Conservation (phyloP, 2,888 invertebrate genomes). For the Siphlonurus alternatus region DNA sequence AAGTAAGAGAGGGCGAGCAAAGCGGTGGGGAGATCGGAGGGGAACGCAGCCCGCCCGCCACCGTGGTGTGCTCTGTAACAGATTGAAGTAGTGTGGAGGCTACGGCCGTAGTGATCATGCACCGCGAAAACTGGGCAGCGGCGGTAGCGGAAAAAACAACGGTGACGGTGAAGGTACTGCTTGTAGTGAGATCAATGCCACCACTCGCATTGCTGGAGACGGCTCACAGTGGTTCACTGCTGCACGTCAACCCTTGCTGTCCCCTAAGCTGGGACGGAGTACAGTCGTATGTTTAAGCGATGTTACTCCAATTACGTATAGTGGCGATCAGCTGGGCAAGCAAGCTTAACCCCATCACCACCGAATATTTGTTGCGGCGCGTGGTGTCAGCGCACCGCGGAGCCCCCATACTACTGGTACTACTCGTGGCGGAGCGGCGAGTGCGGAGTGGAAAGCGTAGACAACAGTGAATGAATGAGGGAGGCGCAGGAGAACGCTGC, state of each 20-base stretch:
- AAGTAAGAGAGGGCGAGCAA: not conserved
- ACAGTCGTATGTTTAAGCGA: not conserved
- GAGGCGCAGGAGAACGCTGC: not conserved
- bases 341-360: not conserved
- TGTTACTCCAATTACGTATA: not conserved
- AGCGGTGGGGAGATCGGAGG: not conserved
- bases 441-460: not conserved
- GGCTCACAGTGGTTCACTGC: not conserved
- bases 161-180: not conserved
- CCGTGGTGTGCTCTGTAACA: not conserved
- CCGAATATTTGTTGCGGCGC: not conserved
- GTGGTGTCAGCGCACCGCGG: not conserved
- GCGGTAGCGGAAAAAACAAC: too few relatives aligned
- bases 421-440: not conserved
- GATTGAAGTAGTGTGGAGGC: not conserved
- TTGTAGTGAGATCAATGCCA: not conserved
- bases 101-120: not conserved
- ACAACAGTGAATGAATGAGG: not conserved
- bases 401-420: not conserved
- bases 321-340: too few relatives aligned
- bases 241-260: not conserved
- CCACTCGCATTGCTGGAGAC: not conserved
- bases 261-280: not conserved
- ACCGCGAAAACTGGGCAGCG: not conserved
- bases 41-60: not conserved